Percentiles rank a stretch among this genome's conserved stretches.
These are phyloP conservation scores for Corapipo altera DNA, from an alignment of 2,113 vertebrate genomes.

Conservation along the genomic window DNA sequence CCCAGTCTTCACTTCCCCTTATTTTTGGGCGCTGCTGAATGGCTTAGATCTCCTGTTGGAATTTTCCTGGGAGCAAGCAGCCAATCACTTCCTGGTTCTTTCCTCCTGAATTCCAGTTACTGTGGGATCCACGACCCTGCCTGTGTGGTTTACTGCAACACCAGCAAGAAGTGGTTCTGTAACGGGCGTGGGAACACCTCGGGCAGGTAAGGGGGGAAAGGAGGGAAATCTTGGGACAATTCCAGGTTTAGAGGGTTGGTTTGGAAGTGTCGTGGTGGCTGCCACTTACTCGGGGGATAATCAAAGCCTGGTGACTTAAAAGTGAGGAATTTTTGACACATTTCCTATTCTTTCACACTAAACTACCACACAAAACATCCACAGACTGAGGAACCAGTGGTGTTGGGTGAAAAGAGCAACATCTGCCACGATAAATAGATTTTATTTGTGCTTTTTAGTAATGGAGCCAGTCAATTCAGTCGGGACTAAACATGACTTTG, in stretches of 20 bases:
- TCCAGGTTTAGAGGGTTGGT: neutral
- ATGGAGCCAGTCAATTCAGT: neutral
- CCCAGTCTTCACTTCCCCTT: neutral
- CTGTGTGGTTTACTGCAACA: conserved; percentile 98
- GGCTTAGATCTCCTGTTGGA: neutral
- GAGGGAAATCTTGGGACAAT: fast-evolving
- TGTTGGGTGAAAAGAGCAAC: neutral
- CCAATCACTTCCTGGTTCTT: neutral
- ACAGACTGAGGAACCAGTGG: neutral
- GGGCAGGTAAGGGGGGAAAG: conserved; percentile 82
- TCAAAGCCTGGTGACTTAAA: neutral
- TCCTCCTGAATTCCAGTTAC: conserved; percentile 78
- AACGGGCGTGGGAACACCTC: conserved; percentile 98
- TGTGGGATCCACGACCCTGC: conserved; percentile 98
- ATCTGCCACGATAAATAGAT: neutral
- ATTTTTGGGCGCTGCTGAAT: fast-evolving
- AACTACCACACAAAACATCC: neutral
- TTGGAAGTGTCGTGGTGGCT: neutral
- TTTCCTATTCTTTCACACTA: neutral
- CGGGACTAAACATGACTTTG: neutral
- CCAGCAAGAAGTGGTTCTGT: conserved; percentile 99
- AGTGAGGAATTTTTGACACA: fast-evolving
- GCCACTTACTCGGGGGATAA: neutral
- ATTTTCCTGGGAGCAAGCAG: neutral
- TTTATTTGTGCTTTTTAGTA: neutral